phyloP scores from a whole-genome alignment of 1,140 invertebrate genomes.

The Drosophila pectinifera region DNA sequence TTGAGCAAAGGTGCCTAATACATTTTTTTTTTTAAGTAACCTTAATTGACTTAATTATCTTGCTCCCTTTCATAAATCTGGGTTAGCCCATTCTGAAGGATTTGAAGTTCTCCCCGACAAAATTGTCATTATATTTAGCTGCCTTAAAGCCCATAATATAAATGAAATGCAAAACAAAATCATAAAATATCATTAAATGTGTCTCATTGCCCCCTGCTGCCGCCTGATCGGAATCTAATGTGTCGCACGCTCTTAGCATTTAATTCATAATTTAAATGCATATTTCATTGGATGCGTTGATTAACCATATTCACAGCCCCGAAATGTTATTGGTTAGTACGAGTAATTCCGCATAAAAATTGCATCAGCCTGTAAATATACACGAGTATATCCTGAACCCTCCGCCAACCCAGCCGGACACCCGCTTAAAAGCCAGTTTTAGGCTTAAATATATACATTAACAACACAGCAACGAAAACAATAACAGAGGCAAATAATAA shows the following conservation, averaged over 20 bases:
- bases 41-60: no score
- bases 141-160: neutral
- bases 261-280: conserved; percentile 81
- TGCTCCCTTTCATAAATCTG: no score
- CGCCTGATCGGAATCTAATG: conserved; percentile 50
- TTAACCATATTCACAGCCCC: conserved; percentile 51
- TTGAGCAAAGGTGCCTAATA: no score
- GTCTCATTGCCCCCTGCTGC: conserved; percentile 54
- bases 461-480: conserved; percentile 21
- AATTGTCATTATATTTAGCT: neutral
- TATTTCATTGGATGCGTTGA: conserved; percentile 57
- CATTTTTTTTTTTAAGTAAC: no score
- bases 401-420: neutral
- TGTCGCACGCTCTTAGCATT: conserved; percentile 65
- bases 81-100: neutral
- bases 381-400: conserved; percentile 16
- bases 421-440: conserved; percentile 71
- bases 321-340: conserved; percentile 60
- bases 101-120: neutral
- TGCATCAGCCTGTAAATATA: conserved; percentile 71
- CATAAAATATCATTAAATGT: conserved; percentile 50
- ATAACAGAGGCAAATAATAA: conserved; percentile 61
- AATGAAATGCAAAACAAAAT: conserved; percentile 40
- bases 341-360: conserved; percentile 77
- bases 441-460: conserved; percentile 42